Evolutionary conservation across 1,140 invertebrate genomes (phyloP), one percentile per base, ranked within the genome.

Genomic region (Parapsyche elsis): DNA sequence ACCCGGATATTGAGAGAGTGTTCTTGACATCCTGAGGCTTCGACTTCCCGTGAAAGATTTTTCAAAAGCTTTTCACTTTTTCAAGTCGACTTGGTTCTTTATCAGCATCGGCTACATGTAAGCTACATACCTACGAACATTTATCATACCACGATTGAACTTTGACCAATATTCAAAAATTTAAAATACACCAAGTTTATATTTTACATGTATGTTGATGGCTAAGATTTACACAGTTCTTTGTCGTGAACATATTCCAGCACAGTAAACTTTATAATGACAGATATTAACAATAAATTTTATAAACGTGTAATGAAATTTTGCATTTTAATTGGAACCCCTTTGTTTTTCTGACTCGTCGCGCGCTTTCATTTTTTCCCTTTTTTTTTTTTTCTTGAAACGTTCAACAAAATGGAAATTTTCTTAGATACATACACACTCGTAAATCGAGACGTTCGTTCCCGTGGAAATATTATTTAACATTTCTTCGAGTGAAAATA

Each of bases 1-100:
- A 75, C 46, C 73, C 73, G 73, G 73, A 75, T 75, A 75, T 75
- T 75, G 73, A 75, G 73, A 24, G 73, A 57, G 73, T 75, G 73
- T 59, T 75, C 73, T 75, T 75, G 73, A 75, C 73, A 75, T 75
- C n/a, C 45, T 57, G 73, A 26, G 46, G 73, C 53, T 75, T 75
- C 73, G 73, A 57, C 73, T 74, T 24, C 38, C 46, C 9, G 45
- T 49, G 73, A 57, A 21, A 46, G 73, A 67, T 19, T 75, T 59
- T 30, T 57, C 38, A 44, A 75, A 75, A 75, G 73, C 14, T 30
- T 59, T 75, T 23, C 73, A 26, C 46, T 75, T 30, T 53, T 53
- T 53, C 49, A 12, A 53, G 16, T 53, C 7, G 30, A 38, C 30
- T 38, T 38, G 2, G 30, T 38, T 38, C 7, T 38, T 38, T n/a